These are phyloP conservation scores for Scrobipalpa atriplicella DNA, from an alignment of 2,888 invertebrate genomes.

Conservation along the genomic window DNA sequence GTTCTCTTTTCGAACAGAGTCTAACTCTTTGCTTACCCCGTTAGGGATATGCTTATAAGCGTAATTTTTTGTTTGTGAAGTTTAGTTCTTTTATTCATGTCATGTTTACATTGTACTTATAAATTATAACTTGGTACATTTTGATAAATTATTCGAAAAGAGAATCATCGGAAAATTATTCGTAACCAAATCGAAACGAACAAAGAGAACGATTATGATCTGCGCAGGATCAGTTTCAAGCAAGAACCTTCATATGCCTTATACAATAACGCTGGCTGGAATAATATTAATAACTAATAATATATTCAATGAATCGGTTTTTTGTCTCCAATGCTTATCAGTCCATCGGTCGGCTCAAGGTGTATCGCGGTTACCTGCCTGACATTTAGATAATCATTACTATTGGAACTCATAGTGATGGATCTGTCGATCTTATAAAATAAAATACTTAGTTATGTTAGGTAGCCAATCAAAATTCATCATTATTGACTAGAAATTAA, in stretches of 20 bases:
- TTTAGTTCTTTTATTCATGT: too few species aligned
- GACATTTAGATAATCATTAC: conserved; percentile 39
- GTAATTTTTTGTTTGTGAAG: too few species aligned
- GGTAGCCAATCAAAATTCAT: not conserved
- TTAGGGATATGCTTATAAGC: too few species aligned
- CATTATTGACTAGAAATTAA: too few species aligned
- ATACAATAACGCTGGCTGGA: conserved; percentile 30
- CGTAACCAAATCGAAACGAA: not conserved
- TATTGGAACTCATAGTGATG: conserved; percentile 4
- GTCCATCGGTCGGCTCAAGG: conserved; percentile 51
- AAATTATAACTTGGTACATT: too few species aligned
- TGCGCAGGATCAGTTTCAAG: conserved; percentile 5
- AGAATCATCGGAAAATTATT: not conserved
- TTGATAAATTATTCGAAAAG: not conserved
- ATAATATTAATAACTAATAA: conserved; percentile 36
- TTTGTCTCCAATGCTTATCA: conserved; percentile 43
- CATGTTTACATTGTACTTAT: too few species aligned
- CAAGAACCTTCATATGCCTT: not conserved
- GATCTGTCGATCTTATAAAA: not conserved
- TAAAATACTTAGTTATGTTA: not conserved
- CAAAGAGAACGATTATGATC: not conserved
- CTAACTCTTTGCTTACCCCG: too few species aligned
- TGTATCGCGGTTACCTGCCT: conserved; percentile 46
- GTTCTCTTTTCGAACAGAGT: too few species aligned
- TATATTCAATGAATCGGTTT: conserved; percentile 40